phyloP scores from a whole-genome alignment of 2,113 vertebrate species.

The Phoxinus phoxinus region DNA sequence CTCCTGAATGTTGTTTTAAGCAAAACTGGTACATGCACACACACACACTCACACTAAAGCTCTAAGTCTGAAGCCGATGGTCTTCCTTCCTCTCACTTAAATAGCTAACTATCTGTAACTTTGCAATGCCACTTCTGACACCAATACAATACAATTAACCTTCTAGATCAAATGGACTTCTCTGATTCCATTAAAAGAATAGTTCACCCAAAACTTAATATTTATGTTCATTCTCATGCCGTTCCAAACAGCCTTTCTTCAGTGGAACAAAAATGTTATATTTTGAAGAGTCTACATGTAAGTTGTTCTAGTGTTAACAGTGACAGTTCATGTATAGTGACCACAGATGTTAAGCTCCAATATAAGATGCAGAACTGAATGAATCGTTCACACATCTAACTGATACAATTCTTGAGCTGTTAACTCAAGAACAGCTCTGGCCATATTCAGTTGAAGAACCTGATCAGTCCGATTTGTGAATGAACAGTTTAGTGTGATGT shows the following conservation, averaged over 20 bases:
- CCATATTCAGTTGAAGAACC: background rate
- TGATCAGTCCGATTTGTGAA: background rate
- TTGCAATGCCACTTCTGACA: background rate
- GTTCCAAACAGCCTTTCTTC: background rate
- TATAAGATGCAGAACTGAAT: too few species aligned
- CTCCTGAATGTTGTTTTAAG: constrained; percentile 9
- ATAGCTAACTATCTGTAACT: background rate
- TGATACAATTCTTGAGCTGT: background rate
- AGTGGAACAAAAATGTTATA: background rate
- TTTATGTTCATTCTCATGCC: background rate
- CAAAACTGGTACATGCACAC: background rate
- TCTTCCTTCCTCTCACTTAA: constrained; percentile 9
- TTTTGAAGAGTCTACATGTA: background rate
- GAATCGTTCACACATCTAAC: background rate
- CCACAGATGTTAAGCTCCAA: background rate
- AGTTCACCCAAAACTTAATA: background rate
- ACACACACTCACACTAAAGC: background rate
- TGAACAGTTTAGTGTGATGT: background rate
- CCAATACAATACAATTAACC: background rate
- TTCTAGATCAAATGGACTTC: background rate
- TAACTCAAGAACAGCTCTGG: background rate
- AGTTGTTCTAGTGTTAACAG: background rate
- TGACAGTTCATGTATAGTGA: background rate
- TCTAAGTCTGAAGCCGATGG: background rate
- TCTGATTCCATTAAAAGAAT: background rate